Percentiles rank a stretch among this genome's conserved stretches.
Conservation (phyloP, 2,888 invertebrate species). For the Caenorhabditis sp. region DNA sequence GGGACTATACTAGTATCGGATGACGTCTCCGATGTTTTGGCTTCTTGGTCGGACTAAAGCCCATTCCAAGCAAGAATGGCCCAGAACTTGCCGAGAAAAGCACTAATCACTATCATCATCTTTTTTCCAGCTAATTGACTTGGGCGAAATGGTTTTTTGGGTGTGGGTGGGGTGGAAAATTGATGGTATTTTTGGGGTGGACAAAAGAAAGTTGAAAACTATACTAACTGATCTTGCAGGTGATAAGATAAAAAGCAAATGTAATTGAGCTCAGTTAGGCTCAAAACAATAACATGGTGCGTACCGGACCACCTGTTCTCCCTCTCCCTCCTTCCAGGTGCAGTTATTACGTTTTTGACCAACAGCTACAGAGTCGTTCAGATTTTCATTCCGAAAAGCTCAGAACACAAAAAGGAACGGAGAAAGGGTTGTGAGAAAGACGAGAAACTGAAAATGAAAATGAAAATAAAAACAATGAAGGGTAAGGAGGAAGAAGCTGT, state of each 20-base stretch:
- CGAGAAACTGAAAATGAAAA: background rate
- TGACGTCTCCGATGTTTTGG: slow-evolving; percentile 28
- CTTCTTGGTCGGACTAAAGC: slow-evolving; percentile 1
- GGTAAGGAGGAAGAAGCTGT: too few relatives aligned
- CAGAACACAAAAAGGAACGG: slow-evolving; percentile 4
- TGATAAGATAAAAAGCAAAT: background rate
- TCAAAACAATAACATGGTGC: background rate
- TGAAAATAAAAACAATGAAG: slow-evolving; percentile 13
- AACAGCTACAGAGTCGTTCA: background rate
- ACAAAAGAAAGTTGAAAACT: too few relatives aligned
- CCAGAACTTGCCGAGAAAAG: too few relatives aligned
- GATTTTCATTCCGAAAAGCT: background rate
- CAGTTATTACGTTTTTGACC: too few relatives aligned
- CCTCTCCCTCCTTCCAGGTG: too few relatives aligned
- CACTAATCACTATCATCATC: slow-evolving; percentile 40
- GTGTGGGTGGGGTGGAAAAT: too few relatives aligned
- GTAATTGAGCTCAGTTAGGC: too few relatives aligned
- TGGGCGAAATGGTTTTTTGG: too few relatives aligned
- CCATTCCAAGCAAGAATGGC: too few relatives aligned
- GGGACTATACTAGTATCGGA: slow-evolving; percentile 34
- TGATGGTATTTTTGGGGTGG: slow-evolving; percentile 3
- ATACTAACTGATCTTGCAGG: slow-evolving; percentile 2
- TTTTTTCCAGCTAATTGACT: too few relatives aligned
- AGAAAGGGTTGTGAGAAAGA: background rate
- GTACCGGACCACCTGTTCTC: background rate